A percentile compares a stretch with the other conserved stretches of the same genome.
phyloP scores from a whole-genome alignment of 2,797 vertebrate species.

The Danio jaintianensis region DNA sequence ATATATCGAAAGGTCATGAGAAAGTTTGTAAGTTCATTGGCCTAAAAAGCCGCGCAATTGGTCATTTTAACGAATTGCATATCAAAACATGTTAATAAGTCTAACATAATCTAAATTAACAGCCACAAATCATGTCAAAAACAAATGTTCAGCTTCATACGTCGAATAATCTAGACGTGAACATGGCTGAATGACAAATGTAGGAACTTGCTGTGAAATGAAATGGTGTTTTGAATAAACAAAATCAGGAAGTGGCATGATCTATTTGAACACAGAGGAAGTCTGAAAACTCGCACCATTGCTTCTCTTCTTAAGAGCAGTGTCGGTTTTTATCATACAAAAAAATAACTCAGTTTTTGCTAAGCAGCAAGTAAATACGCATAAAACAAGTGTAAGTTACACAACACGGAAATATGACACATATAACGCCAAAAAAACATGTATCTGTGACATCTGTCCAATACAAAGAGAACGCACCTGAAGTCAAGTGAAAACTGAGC shows the following conservation, averaged over 20 bases:
- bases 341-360: background rate
- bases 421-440: background rate
- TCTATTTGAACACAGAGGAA: slow-evolving; percentile 67
- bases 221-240: slow-evolving; percentile 63
- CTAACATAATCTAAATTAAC: background rate
- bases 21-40: background rate
- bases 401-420: background rate
- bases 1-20: background rate
- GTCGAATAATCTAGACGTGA: background rate
- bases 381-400: background rate
- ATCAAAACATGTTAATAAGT: background rate
- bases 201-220: slow-evolving; percentile 34
- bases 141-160: background rate
- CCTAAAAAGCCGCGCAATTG: background rate
- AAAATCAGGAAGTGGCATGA: slow-evolving; percentile 69
- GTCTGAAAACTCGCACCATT: slow-evolving; percentile 56
- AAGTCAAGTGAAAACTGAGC: background rate
- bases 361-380: background rate
- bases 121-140: too few species aligned
- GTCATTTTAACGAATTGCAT: background rate
- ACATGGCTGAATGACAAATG: background rate
- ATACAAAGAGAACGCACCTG: background rate
- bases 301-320: slow-evolving; percentile 29
- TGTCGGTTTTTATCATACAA: background rate
- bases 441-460: background rate